Base-by-base conservation (phyloP, 1,140 invertebrate species). In the Oryctes rhinoceros region DNA sequence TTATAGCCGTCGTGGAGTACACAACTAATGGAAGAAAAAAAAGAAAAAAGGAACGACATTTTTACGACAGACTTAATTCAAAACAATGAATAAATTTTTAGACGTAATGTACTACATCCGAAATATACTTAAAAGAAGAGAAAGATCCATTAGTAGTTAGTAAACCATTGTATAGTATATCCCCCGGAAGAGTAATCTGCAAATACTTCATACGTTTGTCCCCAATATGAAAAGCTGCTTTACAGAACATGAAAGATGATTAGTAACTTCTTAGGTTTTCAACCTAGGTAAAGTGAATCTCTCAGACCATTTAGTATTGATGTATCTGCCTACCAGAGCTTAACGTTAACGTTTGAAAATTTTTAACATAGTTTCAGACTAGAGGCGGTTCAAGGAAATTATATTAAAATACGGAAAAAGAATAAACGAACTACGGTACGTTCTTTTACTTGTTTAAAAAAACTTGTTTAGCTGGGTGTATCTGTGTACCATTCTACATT, bases 11-110 rank as follows among this genome's bases (percentile, higher is more conserved):
- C 24, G 18, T 71, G 65, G 24, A 71, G 65, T 71, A 71, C 65
- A 35, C 65, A 24, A 24, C 65, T 71, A 71, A 71, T 71, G 65
- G 65, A 71, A 7, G 65, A 37, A 30, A 24, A 24, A 71, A 71
- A 37, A 30, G 24, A 24, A 71, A 71, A 71, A 62, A 20, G 20
- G 4, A 62, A 59, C 53, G 65, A 71, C 65, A 37, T 71, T 71
- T 35, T 71, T 71, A 71, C 65, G 65, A 35, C 65, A 35, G 65
- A 35, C 65, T 24, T 71, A 71, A 71, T 71, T 37, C 65, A 71
- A 71, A 71, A 71, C 65, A 71, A 71, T 71, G 65, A 71, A 71
- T 71, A 71, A 71, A 71, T 71, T 30, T 71, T 24, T 71, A 37
- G 65, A 71, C 24, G 11, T 71, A 71, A 35, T 71, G 65, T 59